phyloP scores from a whole-genome alignment of 2,113 vertebrate species.

The Anarhynchus alexandrinus region DNA sequence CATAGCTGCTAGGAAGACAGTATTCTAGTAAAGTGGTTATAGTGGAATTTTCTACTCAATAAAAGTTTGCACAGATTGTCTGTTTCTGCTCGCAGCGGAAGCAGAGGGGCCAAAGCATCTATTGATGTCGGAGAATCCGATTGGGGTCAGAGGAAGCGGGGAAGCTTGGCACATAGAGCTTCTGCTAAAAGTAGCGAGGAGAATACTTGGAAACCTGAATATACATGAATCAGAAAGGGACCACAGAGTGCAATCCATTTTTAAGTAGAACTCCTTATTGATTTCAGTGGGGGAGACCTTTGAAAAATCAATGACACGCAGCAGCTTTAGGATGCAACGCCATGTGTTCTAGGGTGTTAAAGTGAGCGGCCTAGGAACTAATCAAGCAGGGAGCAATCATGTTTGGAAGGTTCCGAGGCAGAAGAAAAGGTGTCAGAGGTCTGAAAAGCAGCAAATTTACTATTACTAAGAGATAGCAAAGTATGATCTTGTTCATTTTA shows the following conservation, averaged over 20 bases:
- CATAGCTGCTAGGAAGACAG: not conserved
- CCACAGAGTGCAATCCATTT: slow-evolving; percentile 14
- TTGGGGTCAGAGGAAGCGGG: not conserved
- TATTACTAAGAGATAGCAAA: not conserved
- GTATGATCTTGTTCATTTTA: not conserved
- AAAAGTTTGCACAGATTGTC: not conserved
- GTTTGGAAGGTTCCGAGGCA: not conserved
- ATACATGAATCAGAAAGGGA: not conserved
- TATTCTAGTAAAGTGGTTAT: not conserved
- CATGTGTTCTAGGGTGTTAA: not conserved
- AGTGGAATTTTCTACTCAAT: not conserved
- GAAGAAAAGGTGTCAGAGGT: not conserved
- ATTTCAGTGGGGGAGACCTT: slow-evolving; percentile 32
- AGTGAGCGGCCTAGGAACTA: not conserved
- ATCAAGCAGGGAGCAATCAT: not conserved
- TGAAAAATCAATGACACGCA: slow-evolving; percentile 15
- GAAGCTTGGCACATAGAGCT: not conserved
- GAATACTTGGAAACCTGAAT: not conserved
- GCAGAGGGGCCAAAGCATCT: not conserved
- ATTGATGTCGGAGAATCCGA: not conserved
- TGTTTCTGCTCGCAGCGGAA: accelerated
- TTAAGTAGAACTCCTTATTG: slow-evolving; percentile 35
- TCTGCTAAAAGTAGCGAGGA: not conserved
- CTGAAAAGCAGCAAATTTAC: not conserved
- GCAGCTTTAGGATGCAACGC: not conserved